Conservation (phyloP, 2,888 invertebrate genomes). For the Petrolisthes cinctipes region DNA sequence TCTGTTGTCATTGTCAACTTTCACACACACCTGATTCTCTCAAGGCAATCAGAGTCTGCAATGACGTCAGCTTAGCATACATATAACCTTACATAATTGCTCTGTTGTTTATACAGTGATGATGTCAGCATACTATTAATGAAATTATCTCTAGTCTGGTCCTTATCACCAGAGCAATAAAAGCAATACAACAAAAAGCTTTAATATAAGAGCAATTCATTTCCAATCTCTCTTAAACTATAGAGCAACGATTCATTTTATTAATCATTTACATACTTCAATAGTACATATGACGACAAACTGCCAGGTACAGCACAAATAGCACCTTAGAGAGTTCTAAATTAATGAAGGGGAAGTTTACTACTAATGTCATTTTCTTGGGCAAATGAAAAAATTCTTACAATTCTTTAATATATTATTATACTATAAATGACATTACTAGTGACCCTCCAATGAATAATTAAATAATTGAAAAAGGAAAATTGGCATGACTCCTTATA, state of each 20-base stretch:
- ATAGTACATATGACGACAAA: constrained; percentile 18
- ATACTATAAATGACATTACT: constrained; percentile 19
- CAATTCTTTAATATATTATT: neutral
- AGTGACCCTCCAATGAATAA: constrained; percentile 38
- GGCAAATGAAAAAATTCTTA: neutral
- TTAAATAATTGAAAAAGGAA: constrained; percentile 35
- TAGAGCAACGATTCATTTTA: too few relatives aligned
- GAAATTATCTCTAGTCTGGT: too few relatives aligned
- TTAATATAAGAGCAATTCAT: too few relatives aligned
- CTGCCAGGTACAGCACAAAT: constrained; percentile 41
- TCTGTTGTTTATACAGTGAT: neutral
- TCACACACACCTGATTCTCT: too few relatives aligned
- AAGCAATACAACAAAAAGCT: too few relatives aligned
- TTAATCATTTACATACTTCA: neutral
- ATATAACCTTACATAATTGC: neutral
- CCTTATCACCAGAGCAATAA: too few relatives aligned
- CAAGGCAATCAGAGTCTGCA: too few relatives aligned
- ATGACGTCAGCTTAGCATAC: too few relatives aligned
- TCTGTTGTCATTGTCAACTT: neutral
- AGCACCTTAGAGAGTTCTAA: constrained; percentile 49
- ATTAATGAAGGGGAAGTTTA: constrained; percentile 35
- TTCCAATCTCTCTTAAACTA: too few relatives aligned
- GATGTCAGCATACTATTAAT: too few relatives aligned
- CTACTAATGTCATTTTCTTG: constrained; percentile 25
- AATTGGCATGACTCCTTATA: constrained; percentile 43